A percentile compares a stretch with the other conserved stretches of the same genome.
These are phyloP conservation scores for Ecliptopera silaceata DNA, from an alignment of 2,888 invertebrate genomes.

Conservation along the genomic window DNA sequence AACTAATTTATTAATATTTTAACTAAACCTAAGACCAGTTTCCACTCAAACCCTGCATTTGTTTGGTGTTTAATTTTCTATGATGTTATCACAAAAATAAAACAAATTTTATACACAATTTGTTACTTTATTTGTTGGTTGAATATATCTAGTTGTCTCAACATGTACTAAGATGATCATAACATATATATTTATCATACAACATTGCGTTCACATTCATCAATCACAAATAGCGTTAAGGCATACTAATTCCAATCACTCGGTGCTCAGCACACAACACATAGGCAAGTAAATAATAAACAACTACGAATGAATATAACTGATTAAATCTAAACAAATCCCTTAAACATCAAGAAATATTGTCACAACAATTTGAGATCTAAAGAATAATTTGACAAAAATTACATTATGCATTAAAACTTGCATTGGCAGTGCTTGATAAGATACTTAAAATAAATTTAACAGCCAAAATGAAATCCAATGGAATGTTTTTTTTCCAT, in stretches of 20 bases:
- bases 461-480: slow-evolving; percentile 22
- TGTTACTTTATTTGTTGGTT: slow-evolving; percentile 72
- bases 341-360: slow-evolving; percentile 24
- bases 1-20: slow-evolving; percentile 31
- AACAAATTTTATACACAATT: slow-evolving; percentile 68
- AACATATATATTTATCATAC: slow-evolving; percentile 52
- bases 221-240: slow-evolving; percentile 77
- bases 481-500: slow-evolving; percentile 24
- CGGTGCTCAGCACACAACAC: slow-evolving; percentile 38
- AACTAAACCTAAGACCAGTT: slow-evolving; percentile 23
- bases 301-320: slow-evolving; percentile 1
- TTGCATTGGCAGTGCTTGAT: slow-evolving; percentile 42
- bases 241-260: slow-evolving; percentile 56
- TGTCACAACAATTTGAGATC: slow-evolving; percentile 31
- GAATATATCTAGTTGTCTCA: slow-evolving; percentile 66
- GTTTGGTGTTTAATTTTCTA: slow-evolving; percentile 19
- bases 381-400: slow-evolving; percentile 25
- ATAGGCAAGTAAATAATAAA: slow-evolving; percentile 35
- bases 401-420: slow-evolving; percentile 32
- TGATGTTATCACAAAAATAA: slow-evolving; percentile 52
- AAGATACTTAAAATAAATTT: slow-evolving; percentile 16
- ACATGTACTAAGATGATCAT: slow-evolving; percentile 73
- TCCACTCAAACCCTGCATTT: slow-evolving; percentile 14
- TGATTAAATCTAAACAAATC: slow-evolving; percentile 13
- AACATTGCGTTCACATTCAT: slow-evolving; percentile 62